A percentile compares a stretch with the other conserved stretches of the same genome.
phyloP scores from a whole-genome alignment of 2,113 vertebrate species.

The Nipponia nippon region DNA sequence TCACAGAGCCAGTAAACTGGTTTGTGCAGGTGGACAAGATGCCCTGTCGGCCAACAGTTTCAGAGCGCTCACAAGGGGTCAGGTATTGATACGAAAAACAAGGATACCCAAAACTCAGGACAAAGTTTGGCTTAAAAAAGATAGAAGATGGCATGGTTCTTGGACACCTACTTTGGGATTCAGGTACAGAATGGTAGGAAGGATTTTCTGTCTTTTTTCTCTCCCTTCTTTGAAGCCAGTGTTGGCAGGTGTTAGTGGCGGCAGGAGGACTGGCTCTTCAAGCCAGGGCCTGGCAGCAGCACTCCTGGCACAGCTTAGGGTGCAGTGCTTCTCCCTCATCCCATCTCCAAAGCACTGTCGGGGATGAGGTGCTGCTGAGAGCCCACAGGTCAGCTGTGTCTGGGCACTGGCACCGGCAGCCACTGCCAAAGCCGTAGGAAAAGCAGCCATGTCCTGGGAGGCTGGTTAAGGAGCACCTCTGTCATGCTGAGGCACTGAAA shows the following conservation, averaged over 20 bases:
- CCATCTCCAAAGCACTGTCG: not conserved
- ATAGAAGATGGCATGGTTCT: not conserved
- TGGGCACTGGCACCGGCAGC: not conserved
- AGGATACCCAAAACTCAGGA: not conserved
- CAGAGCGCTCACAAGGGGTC: not conserved
- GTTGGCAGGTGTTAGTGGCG: not conserved
- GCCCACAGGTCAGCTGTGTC: not conserved
- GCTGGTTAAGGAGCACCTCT: not conserved
- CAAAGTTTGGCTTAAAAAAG: not conserved
- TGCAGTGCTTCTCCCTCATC: not conserved
- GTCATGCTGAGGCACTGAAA: not conserved
- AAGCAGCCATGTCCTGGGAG: not conserved
- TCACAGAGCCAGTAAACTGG: not conserved
- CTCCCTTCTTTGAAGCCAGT: not conserved
- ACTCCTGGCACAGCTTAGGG: not conserved
- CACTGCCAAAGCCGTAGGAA: not conserved
- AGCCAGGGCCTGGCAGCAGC: not conserved
- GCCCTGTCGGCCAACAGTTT: not conserved
- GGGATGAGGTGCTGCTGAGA: not conserved
- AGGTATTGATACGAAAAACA: not conserved
- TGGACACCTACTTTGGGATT: not conserved
- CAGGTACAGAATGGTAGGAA: not conserved
- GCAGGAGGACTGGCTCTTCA: not conserved
- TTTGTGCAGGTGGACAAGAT: constrained; percentile 40
- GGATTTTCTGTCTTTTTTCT: not conserved